Percentiles rank a stretch among this genome's conserved stretches.
Evolutionary conservation across 2,797 vertebrate genomes (phyloP).

Genomic region (Antennarius maculatus): DNA sequence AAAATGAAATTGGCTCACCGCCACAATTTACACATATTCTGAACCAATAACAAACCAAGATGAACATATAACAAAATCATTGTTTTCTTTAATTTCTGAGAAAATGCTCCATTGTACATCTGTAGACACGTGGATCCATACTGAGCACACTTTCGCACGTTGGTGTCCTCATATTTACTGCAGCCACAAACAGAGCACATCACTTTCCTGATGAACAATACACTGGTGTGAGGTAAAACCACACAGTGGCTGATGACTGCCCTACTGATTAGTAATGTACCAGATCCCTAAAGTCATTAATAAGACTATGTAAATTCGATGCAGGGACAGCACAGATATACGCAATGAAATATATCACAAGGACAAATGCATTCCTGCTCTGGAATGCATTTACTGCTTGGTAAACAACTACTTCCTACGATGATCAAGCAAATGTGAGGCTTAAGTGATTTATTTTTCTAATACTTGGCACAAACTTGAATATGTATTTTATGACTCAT

Average conservation of each 20-base stretch:
- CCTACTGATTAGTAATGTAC: conserved; percentile 66
- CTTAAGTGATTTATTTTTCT: conserved; percentile 28
- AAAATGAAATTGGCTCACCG: conserved; percentile 26
- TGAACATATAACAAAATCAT: conserved; percentile 32
- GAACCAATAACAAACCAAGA: conserved; percentile 34
- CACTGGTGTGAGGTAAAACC: conserved; percentile 52
- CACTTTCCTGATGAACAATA: conserved; percentile 55
- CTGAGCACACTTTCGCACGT: conserved; percentile 52
- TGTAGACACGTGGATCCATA: conserved; percentile 69
- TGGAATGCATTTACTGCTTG: conserved; percentile 37
- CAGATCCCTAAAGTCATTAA: conserved; percentile 70
- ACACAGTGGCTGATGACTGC: conserved; percentile 65
- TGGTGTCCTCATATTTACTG: conserved; percentile 67
- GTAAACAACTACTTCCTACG: conserved; percentile 59
- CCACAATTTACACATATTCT: conserved; percentile 34
- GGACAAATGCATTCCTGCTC: conserved; percentile 48
- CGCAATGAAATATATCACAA: conserved; percentile 55
- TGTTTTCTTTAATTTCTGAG: conserved; percentile 50
- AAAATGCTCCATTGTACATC: conserved; percentile 50
- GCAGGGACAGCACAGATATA: conserved; percentile 39
- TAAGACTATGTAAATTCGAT: conserved; percentile 70
- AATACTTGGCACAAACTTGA: not conserved
- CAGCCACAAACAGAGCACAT: conserved; percentile 42
- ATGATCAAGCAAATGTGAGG: conserved; percentile 29
- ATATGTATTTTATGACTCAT: not conserved